phyloP scores from a whole-genome alignment of 2,797 vertebrate genomes.

The Tragelaphus oryx region DNA sequence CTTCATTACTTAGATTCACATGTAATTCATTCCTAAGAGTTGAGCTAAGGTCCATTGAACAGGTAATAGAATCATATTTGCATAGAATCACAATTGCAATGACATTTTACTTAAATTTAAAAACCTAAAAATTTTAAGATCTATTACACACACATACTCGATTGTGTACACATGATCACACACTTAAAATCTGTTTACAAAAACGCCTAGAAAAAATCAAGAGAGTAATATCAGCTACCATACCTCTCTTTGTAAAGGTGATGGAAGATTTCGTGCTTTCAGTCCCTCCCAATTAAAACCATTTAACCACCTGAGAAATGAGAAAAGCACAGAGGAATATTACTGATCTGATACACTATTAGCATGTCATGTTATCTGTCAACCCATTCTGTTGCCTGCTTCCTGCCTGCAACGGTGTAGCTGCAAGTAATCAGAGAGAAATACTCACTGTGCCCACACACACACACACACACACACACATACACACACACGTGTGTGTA shows the following conservation, averaged over 20 bases:
- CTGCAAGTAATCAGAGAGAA: neutral
- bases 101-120: neutral
- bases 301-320: slow-evolving; percentile 89
- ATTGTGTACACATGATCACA: neutral
- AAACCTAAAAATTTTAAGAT: neutral
- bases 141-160: neutral
- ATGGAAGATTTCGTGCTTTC: slow-evolving; percentile 86
- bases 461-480: too few species aligned
- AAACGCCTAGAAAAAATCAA: neutral
- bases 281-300: slow-evolving; percentile 95
- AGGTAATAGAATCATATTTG: neutral
- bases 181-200: neutral
- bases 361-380: neutral
- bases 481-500: neutral
- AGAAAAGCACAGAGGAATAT: neutral
- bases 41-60: neutral
- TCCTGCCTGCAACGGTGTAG: neutral
- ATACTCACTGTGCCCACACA: accelerated
- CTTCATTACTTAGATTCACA: neutral
- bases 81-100: neutral
- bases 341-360: neutral
- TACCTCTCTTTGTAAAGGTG: slow-evolving; percentile 93
- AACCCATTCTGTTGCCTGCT: too few species aligned
- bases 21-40: neutral
- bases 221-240: neutral